Conservation (phyloP, 1,140 invertebrate genomes). For the Agrilus planipennis region DNA sequence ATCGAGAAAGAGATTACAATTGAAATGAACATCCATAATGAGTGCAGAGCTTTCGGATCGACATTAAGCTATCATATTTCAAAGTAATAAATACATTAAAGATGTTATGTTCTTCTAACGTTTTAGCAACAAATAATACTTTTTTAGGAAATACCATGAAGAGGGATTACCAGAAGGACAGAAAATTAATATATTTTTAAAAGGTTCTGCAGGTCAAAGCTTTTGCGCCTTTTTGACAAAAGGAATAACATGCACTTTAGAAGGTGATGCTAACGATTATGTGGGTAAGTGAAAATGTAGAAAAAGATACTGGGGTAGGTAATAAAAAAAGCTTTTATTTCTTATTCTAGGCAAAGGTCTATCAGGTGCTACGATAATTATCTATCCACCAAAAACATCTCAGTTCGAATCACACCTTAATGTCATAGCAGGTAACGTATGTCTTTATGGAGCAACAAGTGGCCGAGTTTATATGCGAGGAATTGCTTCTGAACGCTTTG, state of each 20-base stretch:
- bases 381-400: constrained; percentile 82
- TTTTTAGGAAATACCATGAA: constrained; percentile 73
- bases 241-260: constrained; percentile 80
- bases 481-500: constrained; percentile 94
- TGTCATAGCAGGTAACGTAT: constrained; percentile 97
- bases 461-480: constrained; percentile 93
- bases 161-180: constrained; percentile 69
- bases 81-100: constrained; percentile 42
- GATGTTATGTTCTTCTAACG: constrained; percentile 8
- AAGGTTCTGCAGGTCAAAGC: constrained; percentile 95
- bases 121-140: constrained; percentile 13
- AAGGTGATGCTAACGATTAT: constrained; percentile 98
- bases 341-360: constrained; percentile 60
- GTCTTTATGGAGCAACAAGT: constrained; percentile 91
- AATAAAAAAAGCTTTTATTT: constrained; percentile 9
- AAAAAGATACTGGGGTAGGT: constrained; percentile 1
- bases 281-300: constrained; percentile 52
- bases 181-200: constrained; percentile 76
- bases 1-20: constrained; percentile 54
- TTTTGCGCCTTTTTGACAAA: constrained; percentile 96
- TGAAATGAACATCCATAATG: constrained; percentile 77
- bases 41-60: constrained; percentile 83
- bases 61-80: constrained; percentile 93
- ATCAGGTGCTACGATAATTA: constrained; percentile 89
- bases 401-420: constrained; percentile 83